phyloP scores from a whole-genome alignment of 2,888 invertebrate species.

The Xestia sexstrigata region DNA sequence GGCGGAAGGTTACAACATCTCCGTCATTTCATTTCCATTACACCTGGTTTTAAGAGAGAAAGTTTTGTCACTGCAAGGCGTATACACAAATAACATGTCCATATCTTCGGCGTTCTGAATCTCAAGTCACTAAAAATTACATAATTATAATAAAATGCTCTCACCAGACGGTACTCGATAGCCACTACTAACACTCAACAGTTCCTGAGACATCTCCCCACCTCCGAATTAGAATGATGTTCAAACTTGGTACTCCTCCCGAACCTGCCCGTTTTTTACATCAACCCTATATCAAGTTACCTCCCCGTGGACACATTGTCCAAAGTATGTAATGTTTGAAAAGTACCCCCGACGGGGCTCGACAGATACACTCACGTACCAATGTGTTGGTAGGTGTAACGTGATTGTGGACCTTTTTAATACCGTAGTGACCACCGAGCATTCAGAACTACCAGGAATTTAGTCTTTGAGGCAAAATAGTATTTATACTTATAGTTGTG shows the following conservation, averaged over 20 bases:
- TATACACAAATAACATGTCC: no score
- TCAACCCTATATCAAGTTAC: slow-evolving; percentile 18
- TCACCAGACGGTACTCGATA: background rate
- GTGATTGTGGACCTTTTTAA: background rate
- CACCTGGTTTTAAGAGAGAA: background rate
- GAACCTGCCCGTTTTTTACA: slow-evolving; percentile 13
- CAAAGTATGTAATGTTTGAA: slow-evolving; percentile 26
- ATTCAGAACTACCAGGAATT: background rate
- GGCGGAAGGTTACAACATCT: background rate
- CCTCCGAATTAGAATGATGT: slow-evolving; percentile 20
- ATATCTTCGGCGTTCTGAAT: background rate
- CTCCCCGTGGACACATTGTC: slow-evolving; percentile 21
- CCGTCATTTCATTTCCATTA: background rate
- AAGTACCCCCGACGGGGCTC: background rate
- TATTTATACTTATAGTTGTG: background rate
- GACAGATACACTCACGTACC: slow-evolving; percentile 15
- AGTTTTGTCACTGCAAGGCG: no score
- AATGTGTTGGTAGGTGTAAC: background rate
- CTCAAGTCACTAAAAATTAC: background rate
- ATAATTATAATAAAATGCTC: background rate
- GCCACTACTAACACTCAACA: background rate
- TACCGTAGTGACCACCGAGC: background rate
- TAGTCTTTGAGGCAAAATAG: background rate
- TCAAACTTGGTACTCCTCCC: slow-evolving; percentile 5
- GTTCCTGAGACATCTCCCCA: background rate